phyloP scores from a whole-genome alignment of 2,113 vertebrate genomes.

The Hoplias malabaricus region DNA sequence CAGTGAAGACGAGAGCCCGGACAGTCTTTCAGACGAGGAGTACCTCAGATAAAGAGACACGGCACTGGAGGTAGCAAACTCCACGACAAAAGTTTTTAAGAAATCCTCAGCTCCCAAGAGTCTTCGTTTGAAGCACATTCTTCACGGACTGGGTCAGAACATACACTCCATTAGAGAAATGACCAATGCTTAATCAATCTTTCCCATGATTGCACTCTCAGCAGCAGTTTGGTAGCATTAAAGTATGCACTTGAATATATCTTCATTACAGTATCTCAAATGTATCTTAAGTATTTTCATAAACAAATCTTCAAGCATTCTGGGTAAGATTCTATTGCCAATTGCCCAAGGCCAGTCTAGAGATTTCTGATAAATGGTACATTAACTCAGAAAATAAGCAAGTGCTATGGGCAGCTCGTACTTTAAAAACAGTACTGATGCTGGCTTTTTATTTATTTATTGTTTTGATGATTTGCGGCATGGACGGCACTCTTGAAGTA shows the following conservation, averaged over 20 bases:
- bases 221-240: conserved; percentile 1
- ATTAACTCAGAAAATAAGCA: neutral
- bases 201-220: neutral
- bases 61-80: neutral
- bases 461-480: neutral
- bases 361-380: neutral
- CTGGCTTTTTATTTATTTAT: neutral
- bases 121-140: conserved; percentile 25
- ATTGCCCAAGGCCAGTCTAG: no score
- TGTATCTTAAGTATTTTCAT: neutral
- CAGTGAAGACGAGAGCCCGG: conserved; percentile 78
- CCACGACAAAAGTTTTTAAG: conserved; percentile 5
- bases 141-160: neutral
- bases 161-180: neutral
- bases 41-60: conserved; percentile 74
- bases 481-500: neutral
- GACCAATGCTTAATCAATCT: neutral
- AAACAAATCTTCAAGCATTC: neutral
- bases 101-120: neutral
- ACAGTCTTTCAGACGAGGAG: conserved; percentile 82
- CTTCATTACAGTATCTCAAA: neutral
- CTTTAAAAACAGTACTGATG: neutral
- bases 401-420: no score
- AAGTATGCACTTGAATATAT: neutral
- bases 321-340: neutral